A percentile compares a stretch with the other conserved stretches of the same genome.
Evolutionary conservation across 2,113 vertebrate genomes (phyloP).

Genomic region (Arenaria interpres): DNA sequence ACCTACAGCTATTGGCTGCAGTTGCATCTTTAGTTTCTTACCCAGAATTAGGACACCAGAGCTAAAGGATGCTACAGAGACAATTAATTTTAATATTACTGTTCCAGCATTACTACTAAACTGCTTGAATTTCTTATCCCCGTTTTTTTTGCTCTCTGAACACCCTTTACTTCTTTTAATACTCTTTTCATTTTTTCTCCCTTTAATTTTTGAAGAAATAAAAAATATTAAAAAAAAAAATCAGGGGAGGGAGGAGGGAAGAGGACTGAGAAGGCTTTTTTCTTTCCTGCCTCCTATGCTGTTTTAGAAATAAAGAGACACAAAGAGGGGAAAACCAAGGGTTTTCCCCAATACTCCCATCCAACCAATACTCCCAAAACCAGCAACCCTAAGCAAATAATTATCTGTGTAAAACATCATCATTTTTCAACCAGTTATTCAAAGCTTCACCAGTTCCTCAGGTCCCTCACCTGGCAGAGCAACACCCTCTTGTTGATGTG

Average conservation of each 20-base stretch:
- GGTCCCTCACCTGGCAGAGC: background rate
- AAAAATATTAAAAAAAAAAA: background rate
- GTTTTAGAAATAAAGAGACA: background rate
- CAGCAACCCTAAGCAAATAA: background rate
- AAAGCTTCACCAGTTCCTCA: background rate
- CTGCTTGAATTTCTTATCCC: background rate
- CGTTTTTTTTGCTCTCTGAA: background rate
- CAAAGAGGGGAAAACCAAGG: background rate
- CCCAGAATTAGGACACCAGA: background rate
- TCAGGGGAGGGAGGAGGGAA: background rate
- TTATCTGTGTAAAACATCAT: background rate
- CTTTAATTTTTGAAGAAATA: background rate
- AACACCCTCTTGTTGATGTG: rapidly evolving
- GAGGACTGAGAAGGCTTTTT: background rate
- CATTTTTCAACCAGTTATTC: background rate
- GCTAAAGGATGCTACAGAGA: background rate
- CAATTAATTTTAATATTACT: background rate
- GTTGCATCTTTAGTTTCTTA: background rate
- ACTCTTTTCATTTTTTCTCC: background rate
- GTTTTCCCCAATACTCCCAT: background rate
- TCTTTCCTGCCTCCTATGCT: rapidly evolving
- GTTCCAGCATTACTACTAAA: background rate
- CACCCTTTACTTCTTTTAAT: background rate
- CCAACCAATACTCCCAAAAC: no score
- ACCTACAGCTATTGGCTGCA: background rate